These are phyloP conservation scores for Oscheius sp. DNA, from an alignment of 2,888 invertebrate genomes.

Conservation along the genomic window DNA sequence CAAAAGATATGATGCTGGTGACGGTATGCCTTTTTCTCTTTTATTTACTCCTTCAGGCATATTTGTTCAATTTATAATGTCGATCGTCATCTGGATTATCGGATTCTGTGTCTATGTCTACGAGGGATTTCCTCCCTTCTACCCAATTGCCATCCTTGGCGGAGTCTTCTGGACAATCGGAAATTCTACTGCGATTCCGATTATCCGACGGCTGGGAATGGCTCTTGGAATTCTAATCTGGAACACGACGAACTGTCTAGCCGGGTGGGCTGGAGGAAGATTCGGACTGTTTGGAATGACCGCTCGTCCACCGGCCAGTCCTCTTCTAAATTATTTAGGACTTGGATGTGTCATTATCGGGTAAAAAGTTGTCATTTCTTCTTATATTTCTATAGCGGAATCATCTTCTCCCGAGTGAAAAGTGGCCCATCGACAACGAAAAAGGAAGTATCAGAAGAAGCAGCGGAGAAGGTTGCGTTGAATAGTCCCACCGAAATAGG, in stretches of 20 bases:
- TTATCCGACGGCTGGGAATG: slow-evolving; percentile 68
- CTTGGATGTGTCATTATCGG: slow-evolving; percentile 62
- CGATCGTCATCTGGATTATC: slow-evolving; percentile 71
- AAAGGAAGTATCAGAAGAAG: slow-evolving; percentile 21
- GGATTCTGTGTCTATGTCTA: slow-evolving; percentile 71
- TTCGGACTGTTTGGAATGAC: slow-evolving; percentile 65
- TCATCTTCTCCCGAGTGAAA: slow-evolving; percentile 61
- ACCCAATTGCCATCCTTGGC: slow-evolving; percentile 73
- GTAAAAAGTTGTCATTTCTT: slow-evolving; percentile 35
- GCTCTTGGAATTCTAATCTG: slow-evolving; percentile 73
- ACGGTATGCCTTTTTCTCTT: slow-evolving; percentile 67
- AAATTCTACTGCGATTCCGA: slow-evolving; percentile 71
- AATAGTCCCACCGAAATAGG: too few species aligned
- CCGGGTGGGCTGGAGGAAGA: slow-evolving; percentile 70
- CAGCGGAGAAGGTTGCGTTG: slow-evolving; percentile 40
- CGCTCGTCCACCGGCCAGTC: slow-evolving; percentile 49
- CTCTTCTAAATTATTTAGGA: slow-evolving; percentile 62
- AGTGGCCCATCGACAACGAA: slow-evolving; percentile 34
- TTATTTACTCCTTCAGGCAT: slow-evolving; percentile 71
- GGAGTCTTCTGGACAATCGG: slow-evolving; percentile 73
- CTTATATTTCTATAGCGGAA: slow-evolving; percentile 58
- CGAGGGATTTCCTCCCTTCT: slow-evolving; percentile 71
- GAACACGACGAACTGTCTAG: slow-evolving; percentile 72
- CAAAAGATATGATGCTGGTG: slow-evolving; percentile 72
- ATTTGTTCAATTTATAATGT: slow-evolving; percentile 74